Conservation (phyloP, 2,888 invertebrate species). For the Baccha elongata region DNA sequence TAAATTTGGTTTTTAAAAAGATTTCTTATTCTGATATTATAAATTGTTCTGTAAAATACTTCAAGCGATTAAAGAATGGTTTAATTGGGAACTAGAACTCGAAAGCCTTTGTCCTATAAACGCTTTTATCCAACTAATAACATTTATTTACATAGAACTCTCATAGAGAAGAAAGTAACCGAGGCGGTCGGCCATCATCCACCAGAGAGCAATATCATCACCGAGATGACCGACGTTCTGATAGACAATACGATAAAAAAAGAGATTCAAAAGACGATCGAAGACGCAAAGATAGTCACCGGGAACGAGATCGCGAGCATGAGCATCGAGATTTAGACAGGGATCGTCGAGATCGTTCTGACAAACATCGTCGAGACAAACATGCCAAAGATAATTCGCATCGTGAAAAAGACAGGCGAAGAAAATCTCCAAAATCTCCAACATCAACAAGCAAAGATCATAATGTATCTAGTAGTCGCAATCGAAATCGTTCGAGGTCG, state of each 20-base stretch:
- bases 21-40: too few relatives aligned
- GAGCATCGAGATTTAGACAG: slow-evolving; percentile 61
- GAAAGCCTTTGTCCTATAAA: too few relatives aligned
- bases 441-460: slow-evolving; percentile 61
- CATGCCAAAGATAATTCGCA: slow-evolving; percentile 75
- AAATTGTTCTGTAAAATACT: too few relatives aligned
- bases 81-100: too few relatives aligned
- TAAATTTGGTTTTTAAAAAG: too few relatives aligned
- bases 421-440: slow-evolving; percentile 58
- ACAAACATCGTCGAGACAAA: slow-evolving; percentile 75
- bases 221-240: slow-evolving; percentile 58
- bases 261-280: slow-evolving; percentile 72
- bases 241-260: slow-evolving; percentile 67
- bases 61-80: too few relatives aligned
- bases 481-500: slow-evolving; percentile 51
- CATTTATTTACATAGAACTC: slow-evolving; percentile 25
- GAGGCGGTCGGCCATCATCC: slow-evolving; percentile 18
- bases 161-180: slow-evolving; percentile 41
- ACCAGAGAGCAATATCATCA: slow-evolving; percentile 44
- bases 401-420: slow-evolving; percentile 65
- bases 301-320: slow-evolving; percentile 66
- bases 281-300: slow-evolving; percentile 64
- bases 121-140: too few relatives aligned
- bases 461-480: slow-evolving; percentile 33
- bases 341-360: slow-evolving; percentile 60